phyloP scores from a whole-genome alignment of 2,888 invertebrate genomes.

The Orchesella flavescens region DNA sequence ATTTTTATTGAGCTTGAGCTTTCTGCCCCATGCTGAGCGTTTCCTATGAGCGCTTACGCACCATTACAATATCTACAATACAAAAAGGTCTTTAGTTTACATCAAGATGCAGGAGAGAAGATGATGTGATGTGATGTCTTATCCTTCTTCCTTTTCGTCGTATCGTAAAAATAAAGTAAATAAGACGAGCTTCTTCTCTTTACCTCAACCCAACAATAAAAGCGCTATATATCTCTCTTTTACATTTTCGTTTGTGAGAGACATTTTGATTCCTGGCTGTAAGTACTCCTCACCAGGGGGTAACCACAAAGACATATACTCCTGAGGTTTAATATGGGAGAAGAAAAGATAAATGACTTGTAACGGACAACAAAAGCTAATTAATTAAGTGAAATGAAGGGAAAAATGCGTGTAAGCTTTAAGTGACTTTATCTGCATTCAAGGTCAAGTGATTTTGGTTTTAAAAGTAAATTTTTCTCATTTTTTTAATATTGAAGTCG shows the following conservation, averaged over 20 bases:
- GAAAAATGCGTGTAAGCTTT: background rate
- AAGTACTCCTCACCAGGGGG: background rate
- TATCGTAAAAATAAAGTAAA: slow-evolving; percentile 15
- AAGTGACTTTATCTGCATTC: background rate
- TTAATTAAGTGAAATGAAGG: slow-evolving; percentile 15
- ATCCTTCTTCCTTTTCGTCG: slow-evolving; percentile 27
- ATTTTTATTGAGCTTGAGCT: background rate
- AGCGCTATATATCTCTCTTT: background rate
- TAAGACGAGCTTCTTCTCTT: background rate
- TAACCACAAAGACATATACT: background rate
- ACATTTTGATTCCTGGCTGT: background rate
- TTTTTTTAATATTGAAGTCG: too few species aligned
- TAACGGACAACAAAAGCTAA: slow-evolving; percentile 15
- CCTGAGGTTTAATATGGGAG: background rate
- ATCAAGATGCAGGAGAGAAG: background rate
- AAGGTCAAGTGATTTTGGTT: too few species aligned
- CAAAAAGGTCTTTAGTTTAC: background rate
- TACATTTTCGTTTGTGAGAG: background rate
- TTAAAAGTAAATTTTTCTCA: too few species aligned
- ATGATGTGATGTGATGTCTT: slow-evolving; percentile 12
- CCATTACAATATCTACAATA: background rate
- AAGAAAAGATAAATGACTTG: background rate
- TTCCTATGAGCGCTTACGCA: slow-evolving; percentile 33
- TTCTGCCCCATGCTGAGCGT: slow-evolving; percentile 44
- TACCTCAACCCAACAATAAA: background rate